Evolutionary conservation across 2,888 invertebrate species (phyloP), one percentile per base, ranked within the genome.

Genomic region (Chloroclystis v-ata): DNA sequence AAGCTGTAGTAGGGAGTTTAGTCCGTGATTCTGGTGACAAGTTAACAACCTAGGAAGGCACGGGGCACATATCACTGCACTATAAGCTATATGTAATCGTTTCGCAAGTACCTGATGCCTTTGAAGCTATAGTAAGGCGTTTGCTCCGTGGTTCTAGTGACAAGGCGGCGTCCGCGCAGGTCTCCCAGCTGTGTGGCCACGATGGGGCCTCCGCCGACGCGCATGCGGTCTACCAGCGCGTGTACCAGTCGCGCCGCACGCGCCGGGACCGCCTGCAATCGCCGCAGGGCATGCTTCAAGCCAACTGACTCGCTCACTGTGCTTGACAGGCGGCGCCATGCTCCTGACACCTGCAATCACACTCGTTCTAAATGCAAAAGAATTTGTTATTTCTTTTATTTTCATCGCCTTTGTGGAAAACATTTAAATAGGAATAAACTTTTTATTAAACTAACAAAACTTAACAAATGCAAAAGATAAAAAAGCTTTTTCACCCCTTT

Each of bases 301-400:
- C 87, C 88, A 10, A 82, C 85, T 1, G 85, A 87, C 60, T 86
- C 87, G 65, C 85, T 86, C 43, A 88, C 86, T 28, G 87, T 88
- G 53, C 80, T 83, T 2, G 87, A 82, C 0, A 88, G 61, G 0
- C 84, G 74, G 5, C 84, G 78, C 88, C 87, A 88, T 53, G 88
- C 88, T 35, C 87, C 86, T 1, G 88, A 85, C 37, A 88, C 80
- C 89, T 84, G 47, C 8, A 46, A 11, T 40, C 13, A 37, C 13
- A n/a, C n/a, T n/a, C n/a, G n/a, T n/a, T n/a, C n/a, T n/a, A n/a
- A n/a, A n/a, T n/a, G n/a, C n/a, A n/a, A n/a, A n/a, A n/a, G n/a
- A n/a, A n/a, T n/a, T n/a, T n/a, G n/a, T n/a, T n/a, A n/a, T n/a
- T n/a, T n/a, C n/a, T n/a, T n/a, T n/a, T n/a, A n/a, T n/a, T n/a